Evolutionary conservation across 35 echinoderm and acorn worm species (phyloP).

Genomic region (Acanthaster planci): DNA sequence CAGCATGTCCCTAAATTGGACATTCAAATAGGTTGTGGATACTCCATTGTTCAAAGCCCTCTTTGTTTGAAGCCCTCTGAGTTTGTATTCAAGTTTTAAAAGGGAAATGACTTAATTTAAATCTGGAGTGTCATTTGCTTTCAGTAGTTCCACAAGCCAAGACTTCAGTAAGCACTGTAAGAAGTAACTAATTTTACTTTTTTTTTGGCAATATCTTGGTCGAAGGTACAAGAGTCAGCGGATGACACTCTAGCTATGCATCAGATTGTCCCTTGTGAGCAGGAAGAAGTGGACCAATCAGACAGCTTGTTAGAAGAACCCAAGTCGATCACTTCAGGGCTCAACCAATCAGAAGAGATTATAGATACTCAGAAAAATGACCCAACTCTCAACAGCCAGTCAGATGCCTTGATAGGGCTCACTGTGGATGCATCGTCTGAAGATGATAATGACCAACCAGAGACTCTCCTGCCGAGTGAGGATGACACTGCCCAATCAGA

Average conservation of each 20-base stretch:
- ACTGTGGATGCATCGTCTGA: conserved; percentile 22
- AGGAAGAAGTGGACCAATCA: conserved; percentile 17
- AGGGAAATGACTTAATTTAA: not conserved
- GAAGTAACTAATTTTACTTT: not conserved
- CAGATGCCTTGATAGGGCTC: not conserved
- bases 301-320: conserved; percentile 19
- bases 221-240: not conserved
- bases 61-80: not conserved
- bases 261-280: conserved; percentile 6
- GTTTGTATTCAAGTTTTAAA: not conserved
- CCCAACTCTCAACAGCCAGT: not conserved
- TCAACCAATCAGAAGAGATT: conserved; percentile 29
- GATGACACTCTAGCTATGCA: not conserved
- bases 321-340: not conserved
- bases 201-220: not conserved
- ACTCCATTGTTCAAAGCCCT: not conserved
- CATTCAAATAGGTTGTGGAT: not conserved
- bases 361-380: not conserved
- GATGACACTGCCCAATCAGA: conserved; percentile 32
- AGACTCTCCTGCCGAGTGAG: not conserved
- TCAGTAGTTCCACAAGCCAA: not conserved
- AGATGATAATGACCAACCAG: conserved; percentile 19
- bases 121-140: not conserved
- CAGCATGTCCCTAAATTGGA: not conserved
- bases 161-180: not conserved